These are phyloP conservation scores for Catocala nupta DNA, from an alignment of 2,888 invertebrate genomes.

Conservation along the genomic window DNA sequence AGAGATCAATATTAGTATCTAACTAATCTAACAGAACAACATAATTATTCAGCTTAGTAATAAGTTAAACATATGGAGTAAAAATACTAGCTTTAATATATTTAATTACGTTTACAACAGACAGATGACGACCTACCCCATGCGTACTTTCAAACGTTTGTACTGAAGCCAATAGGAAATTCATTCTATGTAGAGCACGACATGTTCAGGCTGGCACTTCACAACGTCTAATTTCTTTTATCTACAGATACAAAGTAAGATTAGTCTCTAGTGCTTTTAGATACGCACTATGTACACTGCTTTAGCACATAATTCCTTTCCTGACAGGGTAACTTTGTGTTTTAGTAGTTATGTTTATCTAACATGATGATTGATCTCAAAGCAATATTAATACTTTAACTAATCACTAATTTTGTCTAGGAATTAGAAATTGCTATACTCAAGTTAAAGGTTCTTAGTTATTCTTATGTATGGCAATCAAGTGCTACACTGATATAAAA, in stretches of 20 bases:
- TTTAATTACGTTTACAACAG: slow-evolving; percentile 89
- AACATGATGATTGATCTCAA: too few species aligned
- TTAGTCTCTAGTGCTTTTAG: slow-evolving; percentile 53
- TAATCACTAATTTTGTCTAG: too few species aligned
- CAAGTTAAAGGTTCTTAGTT: too few species aligned
- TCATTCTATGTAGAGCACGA: slow-evolving; percentile 98
- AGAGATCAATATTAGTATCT: too few species aligned
- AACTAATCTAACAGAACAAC: too few species aligned
- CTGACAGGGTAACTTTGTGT: slow-evolving; percentile 22
- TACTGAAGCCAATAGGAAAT: slow-evolving; percentile 95
- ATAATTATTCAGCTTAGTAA: too few species aligned
- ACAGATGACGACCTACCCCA: slow-evolving; percentile 98
- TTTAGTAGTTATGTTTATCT: not conserved
- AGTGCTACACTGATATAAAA: too few species aligned
- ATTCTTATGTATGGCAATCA: too few species aligned
- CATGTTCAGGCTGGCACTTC: slow-evolving; percentile 97
- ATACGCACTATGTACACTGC: slow-evolving; percentile 41
- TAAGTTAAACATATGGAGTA: too few species aligned
- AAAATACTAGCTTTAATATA: slow-evolving; percentile 6
- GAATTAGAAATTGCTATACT: too few species aligned
- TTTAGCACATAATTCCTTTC: slow-evolving; percentile 30
- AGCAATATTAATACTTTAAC: too few species aligned
- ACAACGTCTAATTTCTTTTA: slow-evolving; percentile 87
- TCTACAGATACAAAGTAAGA: slow-evolving; percentile 65
- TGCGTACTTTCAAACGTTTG: slow-evolving; percentile 97